Evolutionary conservation across 2,888 invertebrate genomes (phyloP).

Genomic region (Agrilus biguttatus): DNA sequence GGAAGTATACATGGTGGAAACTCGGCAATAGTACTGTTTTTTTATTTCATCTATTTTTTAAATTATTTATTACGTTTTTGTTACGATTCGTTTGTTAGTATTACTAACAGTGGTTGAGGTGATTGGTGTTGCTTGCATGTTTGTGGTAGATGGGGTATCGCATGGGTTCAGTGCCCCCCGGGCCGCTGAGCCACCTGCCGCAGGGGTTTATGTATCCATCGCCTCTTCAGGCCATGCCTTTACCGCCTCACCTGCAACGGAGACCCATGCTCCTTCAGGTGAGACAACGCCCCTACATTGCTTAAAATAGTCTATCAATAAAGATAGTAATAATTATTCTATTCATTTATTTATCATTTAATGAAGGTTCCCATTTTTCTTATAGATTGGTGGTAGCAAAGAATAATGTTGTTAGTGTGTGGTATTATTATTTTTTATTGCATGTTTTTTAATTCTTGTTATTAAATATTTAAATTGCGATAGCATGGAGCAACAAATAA

Average conservation of each 20-base stretch:
- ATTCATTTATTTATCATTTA: not conserved
- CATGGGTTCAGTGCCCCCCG: conserved; percentile 28
- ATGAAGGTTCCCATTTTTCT: not conserved
- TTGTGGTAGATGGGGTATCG: conserved; percentile 35
- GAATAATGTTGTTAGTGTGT: too few relatives aligned
- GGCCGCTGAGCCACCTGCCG: conserved; percentile 27
- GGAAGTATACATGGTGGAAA: too few relatives aligned
- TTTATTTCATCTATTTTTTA: too few relatives aligned
- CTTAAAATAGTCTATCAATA: conserved; percentile 2
- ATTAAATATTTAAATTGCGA: too few relatives aligned
- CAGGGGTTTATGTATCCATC: conserved; percentile 29
- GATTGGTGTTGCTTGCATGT: conserved; percentile 34
- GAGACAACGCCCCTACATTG: conserved; percentile 32
- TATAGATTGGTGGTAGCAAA: not conserved
- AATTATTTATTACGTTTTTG: too few relatives aligned
- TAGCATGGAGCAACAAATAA: too few relatives aligned
- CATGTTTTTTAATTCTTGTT: too few relatives aligned
- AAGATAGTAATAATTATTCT: not conserved
- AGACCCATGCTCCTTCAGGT: conserved; percentile 79
- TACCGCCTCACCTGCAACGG: conserved; percentile 32
- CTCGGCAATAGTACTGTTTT: too few relatives aligned
- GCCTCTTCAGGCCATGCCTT: conserved; percentile 34
- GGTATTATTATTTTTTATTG: too few relatives aligned
- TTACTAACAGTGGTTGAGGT: conserved; percentile 28
- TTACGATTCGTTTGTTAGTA: conserved; percentile 6